Conservation (phyloP, 1,140 invertebrate species). For the Nilaparvata lugens region DNA sequence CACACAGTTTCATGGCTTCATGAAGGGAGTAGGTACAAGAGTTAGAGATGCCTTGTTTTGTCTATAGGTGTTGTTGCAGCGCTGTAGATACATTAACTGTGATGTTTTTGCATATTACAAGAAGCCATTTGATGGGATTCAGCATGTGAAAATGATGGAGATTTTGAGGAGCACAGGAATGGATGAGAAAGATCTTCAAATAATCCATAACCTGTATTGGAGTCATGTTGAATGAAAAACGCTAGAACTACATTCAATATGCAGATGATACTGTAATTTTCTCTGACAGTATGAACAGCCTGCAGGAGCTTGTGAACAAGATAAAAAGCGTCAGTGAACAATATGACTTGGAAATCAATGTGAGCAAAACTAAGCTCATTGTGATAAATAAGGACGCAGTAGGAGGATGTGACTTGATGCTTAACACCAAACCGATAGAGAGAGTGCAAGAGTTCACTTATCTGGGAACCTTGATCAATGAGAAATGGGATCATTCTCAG, state of each 20-base stretch:
- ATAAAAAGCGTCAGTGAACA: background rate
- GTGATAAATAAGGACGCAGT: too few species aligned
- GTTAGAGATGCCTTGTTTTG: slow-evolving; percentile 21
- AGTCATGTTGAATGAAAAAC: slow-evolving; percentile 11
- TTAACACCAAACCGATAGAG: too few species aligned
- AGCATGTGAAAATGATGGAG: slow-evolving; percentile 12
- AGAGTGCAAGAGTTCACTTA: too few species aligned
- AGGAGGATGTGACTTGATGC: too few species aligned
- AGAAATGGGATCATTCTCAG: too few species aligned
- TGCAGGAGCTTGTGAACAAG: background rate
- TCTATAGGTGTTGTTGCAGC: slow-evolving; percentile 19
- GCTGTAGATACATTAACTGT: slow-evolving; percentile 18
- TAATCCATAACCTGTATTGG: slow-evolving; percentile 8
- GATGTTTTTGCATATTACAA: slow-evolving; percentile 22
- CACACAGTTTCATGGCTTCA: slow-evolving; percentile 23
- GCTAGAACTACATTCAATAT: slow-evolving; percentile 16
- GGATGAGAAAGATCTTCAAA: slow-evolving; percentile 7
- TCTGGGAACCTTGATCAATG: too few species aligned
- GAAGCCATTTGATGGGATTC: slow-evolving; percentile 19
- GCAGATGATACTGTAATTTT: slow-evolving; percentile 16
- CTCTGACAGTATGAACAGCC: background rate
- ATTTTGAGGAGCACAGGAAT: slow-evolving; percentile 8
- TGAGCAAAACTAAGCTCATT: too few species aligned
- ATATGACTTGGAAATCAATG: background rate
- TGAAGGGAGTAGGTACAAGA: slow-evolving; percentile 19